Evolutionary conservation across 2,888 invertebrate genomes (phyloP).

Genomic region (Congeria kusceri): DNA sequence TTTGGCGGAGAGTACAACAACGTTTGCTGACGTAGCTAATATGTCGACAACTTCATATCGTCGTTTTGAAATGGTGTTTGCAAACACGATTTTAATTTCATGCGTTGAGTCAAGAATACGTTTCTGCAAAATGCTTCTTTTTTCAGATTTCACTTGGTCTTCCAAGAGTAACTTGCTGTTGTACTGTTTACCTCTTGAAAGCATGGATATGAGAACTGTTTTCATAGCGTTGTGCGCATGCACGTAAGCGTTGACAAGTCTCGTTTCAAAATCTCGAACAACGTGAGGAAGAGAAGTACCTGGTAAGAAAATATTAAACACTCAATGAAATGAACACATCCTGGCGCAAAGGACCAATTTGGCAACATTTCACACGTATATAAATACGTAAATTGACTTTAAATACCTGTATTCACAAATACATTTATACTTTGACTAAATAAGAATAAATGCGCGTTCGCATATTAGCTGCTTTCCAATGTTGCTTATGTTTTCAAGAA

Average conservation of each 20-base stretch:
- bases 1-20: no score
- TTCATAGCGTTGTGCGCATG: conserved; percentile 45
- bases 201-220: conserved; percentile 29
- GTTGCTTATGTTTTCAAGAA: no score
- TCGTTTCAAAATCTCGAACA: conserved; percentile 92
- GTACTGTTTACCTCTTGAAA: conserved; percentile 33
- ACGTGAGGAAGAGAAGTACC: conserved; percentile 97
- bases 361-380: no score
- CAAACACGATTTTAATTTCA: conserved; percentile 87
- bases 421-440: no score
- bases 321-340: no score
- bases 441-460: no score
- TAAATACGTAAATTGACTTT: no score
- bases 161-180: conserved; percentile 29
- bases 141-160: conserved; percentile 36
- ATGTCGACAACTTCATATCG: conserved; percentile 91
- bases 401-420: no score
- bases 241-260: conserved; percentile 61
- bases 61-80: conserved; percentile 92
- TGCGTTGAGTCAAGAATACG: conserved; percentile 56
- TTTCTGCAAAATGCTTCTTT: conserved; percentile 56
- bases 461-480: no score
- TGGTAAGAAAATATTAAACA: conserved; percentile 93
- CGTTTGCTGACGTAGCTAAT: conserved; percentile 49
- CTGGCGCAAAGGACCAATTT: no score